Evolutionary conservation across 2,797 vertebrate species (phyloP).

Genomic region (Lithobates pipiens): DNA sequence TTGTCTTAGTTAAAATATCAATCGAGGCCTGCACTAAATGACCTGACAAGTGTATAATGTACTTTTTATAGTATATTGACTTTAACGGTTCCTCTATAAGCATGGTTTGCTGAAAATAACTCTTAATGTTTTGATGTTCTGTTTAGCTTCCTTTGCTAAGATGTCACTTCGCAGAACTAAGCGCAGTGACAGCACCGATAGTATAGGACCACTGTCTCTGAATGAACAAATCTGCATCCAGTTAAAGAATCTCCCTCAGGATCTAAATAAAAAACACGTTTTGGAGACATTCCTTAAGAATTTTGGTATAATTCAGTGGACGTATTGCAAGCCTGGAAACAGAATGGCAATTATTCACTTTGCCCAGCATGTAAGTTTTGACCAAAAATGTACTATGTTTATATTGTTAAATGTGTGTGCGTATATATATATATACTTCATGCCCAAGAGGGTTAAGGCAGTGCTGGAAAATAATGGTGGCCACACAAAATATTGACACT

Average conservation of each 20-base stretch:
- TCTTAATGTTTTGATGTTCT: neutral
- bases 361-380: slow-evolving; percentile 86
- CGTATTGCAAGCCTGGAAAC: slow-evolving; percentile 80
- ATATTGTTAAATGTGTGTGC: no score
- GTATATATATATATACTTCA: no score
- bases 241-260: slow-evolving; percentile 84
- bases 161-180: slow-evolving; percentile 65
- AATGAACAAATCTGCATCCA: slow-evolving; percentile 78
- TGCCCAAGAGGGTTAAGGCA: no score
- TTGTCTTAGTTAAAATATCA: no score
- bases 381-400: neutral
- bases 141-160: slow-evolving; percentile 60
- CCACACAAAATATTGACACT: no score
- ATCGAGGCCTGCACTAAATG: no score
- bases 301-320: slow-evolving; percentile 82
- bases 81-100: no score
- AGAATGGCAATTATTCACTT: slow-evolving; percentile 85
- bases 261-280: slow-evolving; percentile 79
- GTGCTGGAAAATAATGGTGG: no score
- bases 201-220: slow-evolving; percentile 70
- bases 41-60: no score
- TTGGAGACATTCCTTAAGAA: slow-evolving; percentile 85
- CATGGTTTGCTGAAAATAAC: neutral
- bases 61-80: neutral
- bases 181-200: slow-evolving; percentile 79